phyloP scores from a whole-genome alignment of 1,140 invertebrate genomes.

The Onthophagus taurus region DNA sequence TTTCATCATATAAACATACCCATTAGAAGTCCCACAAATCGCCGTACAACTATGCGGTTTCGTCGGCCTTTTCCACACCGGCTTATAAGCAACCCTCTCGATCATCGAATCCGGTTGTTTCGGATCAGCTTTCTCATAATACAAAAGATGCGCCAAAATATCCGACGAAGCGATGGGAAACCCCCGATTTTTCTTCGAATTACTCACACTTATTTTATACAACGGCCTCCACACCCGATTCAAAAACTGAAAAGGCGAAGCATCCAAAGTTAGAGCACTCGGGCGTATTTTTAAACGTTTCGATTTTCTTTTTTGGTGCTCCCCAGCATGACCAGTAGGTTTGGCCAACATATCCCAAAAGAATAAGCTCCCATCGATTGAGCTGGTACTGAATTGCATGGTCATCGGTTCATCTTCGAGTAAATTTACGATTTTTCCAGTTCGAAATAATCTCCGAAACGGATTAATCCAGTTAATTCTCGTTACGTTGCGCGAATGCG shows the following conservation, averaged over 20 bases:
- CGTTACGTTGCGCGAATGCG: slow-evolving; percentile 53
- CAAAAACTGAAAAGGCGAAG: slow-evolving; percentile 46
- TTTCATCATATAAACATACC: slow-evolving; percentile 42
- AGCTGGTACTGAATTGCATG: slow-evolving; percentile 53
- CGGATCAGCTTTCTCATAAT: slow-evolving; percentile 22
- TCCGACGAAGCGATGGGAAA: slow-evolving; percentile 36
- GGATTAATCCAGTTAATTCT: slow-evolving; percentile 54
- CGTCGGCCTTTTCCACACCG: slow-evolving; percentile 11
- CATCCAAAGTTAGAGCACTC: slow-evolving; percentile 41
- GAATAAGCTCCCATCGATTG: slow-evolving; percentile 54
- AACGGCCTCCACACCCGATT: slow-evolving; percentile 49
- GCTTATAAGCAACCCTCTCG: slow-evolving; percentile 22
- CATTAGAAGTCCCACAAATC: slow-evolving; percentile 23
- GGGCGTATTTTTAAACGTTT: slow-evolving; percentile 42
- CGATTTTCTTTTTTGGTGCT: slow-evolving; percentile 41
- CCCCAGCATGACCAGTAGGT: slow-evolving; percentile 36
- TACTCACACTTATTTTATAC: slow-evolving; percentile 42
- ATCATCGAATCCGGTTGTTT: slow-evolving; percentile 25
- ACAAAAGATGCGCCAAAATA: slow-evolving; percentile 24
- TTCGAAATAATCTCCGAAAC: slow-evolving; percentile 47
- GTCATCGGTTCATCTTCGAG: slow-evolving; percentile 39
- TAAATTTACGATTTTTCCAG: slow-evolving; percentile 43
- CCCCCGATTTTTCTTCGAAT: slow-evolving; percentile 26
- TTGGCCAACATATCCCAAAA: slow-evolving; percentile 56
- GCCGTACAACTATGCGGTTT: slow-evolving; percentile 5